Evolutionary conservation across 2,888 invertebrate species (phyloP), one percentile per base, ranked within the genome.

Genomic region (Rhopalosiphum nymphaeae): DNA sequence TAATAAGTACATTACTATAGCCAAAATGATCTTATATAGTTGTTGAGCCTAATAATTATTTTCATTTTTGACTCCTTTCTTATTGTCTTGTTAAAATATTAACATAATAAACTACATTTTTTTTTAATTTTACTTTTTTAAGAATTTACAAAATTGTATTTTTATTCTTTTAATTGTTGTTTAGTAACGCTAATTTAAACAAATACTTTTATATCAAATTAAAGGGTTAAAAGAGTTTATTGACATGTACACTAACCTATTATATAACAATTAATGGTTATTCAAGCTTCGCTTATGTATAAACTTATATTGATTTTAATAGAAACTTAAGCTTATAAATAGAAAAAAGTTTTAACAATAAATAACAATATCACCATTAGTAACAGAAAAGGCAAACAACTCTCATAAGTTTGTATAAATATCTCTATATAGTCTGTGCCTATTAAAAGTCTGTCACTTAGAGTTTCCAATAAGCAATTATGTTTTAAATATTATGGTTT

Each of bases 301-400:
- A 3, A 42, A 67, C 61, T 88, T 49, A 26, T 92, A 92, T 92
- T 92, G 92, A 92, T 92, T 92, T 92, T 42, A 92, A 92, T 92
- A 88, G 92, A 67, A 92, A 92, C 67, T 61, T 36, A 53, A 26
- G 26, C 29, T 42, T 88, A 78, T 9, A 26, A 84, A 57, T 67
- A 29, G 36, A 57, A 78, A 89, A 56, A 91, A 91, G 9, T 44
- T 42, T 56, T 91, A 57, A 91, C 91, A 91, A 92, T 92, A 42
- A 56, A 89, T 46, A 46, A 84, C n/a, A 56, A 56, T 78, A 92
- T 92, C 92, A 92, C 92, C 53, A 92, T n/a, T 92, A 89, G 92
- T 92, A 88, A 92, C 92, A 88, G 29, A 78, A 92, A 88, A 53
- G 29, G 21, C 49, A 92, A 92, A 92, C 92, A 92, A 92, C 67